These are phyloP conservation scores for Hyles vespertilio DNA, from an alignment of 1,140 invertebrate genomes.

Conservation along the genomic window DNA sequence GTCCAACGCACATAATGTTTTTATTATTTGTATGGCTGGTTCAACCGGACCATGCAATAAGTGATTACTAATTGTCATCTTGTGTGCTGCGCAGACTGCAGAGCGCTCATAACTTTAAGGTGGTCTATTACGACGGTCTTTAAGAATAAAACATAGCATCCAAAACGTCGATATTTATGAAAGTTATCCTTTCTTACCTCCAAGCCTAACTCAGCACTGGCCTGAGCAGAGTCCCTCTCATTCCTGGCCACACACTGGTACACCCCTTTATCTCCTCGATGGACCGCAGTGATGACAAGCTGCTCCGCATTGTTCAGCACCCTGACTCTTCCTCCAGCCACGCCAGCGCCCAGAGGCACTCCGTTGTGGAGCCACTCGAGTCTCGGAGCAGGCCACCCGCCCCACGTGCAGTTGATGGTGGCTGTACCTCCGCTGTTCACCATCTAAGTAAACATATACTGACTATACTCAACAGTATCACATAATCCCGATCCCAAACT, in stretches of 20 bases:
- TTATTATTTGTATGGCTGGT: no score
- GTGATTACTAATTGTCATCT: no score
- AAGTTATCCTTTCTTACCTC: conserved; percentile 80
- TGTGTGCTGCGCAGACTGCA: no score
- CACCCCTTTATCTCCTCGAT: conserved; percentile 88
- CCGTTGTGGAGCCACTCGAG: conserved; percentile 91
- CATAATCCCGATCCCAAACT: no score
- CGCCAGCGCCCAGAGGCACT: conserved; percentile 77
- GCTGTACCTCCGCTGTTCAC: conserved; percentile 91
- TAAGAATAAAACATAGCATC: no score
- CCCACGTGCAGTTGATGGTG: conserved; percentile 88
- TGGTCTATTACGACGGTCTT: no score
- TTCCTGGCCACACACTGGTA: conserved; percentile 92
- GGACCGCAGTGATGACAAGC: conserved; percentile 81
- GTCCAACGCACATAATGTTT: no score
- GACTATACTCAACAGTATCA: background rate
- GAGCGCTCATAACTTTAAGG: no score
- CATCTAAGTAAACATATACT: conserved; percentile 73
- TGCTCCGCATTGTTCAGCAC: conserved; percentile 59
- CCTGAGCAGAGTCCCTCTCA: conserved; percentile 87
- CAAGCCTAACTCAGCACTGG: conserved; percentile 88
- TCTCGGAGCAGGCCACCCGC: conserved; percentile 84
- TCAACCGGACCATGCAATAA: no score
- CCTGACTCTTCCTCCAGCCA: conserved; percentile 61
- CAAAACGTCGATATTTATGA: no score